Base-by-base conservation (phyloP, 2,113 vertebrate genomes). In the Nematolebias whitei region DNA sequence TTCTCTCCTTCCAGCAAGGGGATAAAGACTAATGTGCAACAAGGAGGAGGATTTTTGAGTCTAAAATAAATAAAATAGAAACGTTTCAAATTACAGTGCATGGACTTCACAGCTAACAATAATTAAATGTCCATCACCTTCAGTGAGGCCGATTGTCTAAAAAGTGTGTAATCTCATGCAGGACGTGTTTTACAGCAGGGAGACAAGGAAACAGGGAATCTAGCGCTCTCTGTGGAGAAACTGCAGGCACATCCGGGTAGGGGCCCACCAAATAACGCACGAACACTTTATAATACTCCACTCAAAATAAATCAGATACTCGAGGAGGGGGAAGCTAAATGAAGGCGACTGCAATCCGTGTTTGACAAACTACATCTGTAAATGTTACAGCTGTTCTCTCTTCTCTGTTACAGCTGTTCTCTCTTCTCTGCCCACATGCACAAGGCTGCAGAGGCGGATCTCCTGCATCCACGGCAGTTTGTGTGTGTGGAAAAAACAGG, bases 221-320 rank as follows among this genome's bases (percentile, higher is more conserved):
- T 55, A 35, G n/a, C 12, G 71, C 55, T 72, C 71, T 80, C 66
- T 71, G 40, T 72, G 61, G 58, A 87, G 56, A 68, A 77, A 76
- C 74, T 68, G 80, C 84, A 72, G 85, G 80, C 83, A 82, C 85
- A 82, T 86, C 85, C 79, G 85, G 79, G 83, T 78, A 85, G 79
- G 43, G 71, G 41, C 23, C 56, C 63, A 22, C 57, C 32, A 66
- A 68, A 74, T 50, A 32, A 74, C 71, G 18, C 49, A 14, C 8
- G 53, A n/a, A 72, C 66, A 64, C 29, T 77, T 77, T 55, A 49
- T 26, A 18, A 51, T 50, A 7, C 4, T 19, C n/a, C 5, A 19
- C 44, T 15, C 14, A 41, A 3, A 41, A 41, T 41, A 41, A 41
- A 41, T 35, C 5, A 35, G n/a, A 35, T 8, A 18, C 8, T 8